phyloP scores from a whole-genome alignment of 2,113 vertebrate genomes.

The Orientallactaga bullata region DNA sequence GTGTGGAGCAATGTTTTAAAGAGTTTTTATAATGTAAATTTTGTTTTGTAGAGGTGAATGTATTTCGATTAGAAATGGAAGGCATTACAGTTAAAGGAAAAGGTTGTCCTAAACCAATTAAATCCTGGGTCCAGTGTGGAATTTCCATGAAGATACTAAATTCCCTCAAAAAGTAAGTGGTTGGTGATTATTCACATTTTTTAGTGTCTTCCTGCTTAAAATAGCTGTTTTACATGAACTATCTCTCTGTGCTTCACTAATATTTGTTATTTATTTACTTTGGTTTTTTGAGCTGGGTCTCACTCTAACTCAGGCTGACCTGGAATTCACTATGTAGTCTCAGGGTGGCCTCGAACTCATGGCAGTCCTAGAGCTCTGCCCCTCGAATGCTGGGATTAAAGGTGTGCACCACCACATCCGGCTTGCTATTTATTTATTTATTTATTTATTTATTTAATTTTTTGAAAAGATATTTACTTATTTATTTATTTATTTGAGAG shows the following conservation, averaged over 20 bases:
- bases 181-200: neutral
- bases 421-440: no score
- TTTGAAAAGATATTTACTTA: no score
- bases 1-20: neutral
- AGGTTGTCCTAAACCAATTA: slow-evolving; percentile 98
- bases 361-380: no score
- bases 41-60: slow-evolving; percentile 92
- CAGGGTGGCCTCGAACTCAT: no score
- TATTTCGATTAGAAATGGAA: slow-evolving; percentile 95
- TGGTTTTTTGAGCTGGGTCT: no score
- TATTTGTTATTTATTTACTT: neutral
- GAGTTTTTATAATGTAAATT: slow-evolving; percentile 67
- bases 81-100: slow-evolving; percentile 98
- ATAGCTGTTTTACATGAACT: slow-evolving; percentile 9
- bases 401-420: no score
- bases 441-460: no score
- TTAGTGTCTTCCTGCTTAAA: neutral
- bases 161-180: slow-evolving; percentile 95
- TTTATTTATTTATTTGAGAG: no score
- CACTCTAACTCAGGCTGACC: no score
- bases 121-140: slow-evolving; percentile 99
- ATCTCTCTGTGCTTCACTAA: slow-evolving; percentile 12
- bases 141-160: slow-evolving; percentile 99
- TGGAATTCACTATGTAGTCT: no score
- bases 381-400: no score